Percentiles rank a stretch among this genome's conserved stretches.
Evolutionary conservation across 2,888 invertebrate species (phyloP).

Genomic region (Rhagonycha lutea): DNA sequence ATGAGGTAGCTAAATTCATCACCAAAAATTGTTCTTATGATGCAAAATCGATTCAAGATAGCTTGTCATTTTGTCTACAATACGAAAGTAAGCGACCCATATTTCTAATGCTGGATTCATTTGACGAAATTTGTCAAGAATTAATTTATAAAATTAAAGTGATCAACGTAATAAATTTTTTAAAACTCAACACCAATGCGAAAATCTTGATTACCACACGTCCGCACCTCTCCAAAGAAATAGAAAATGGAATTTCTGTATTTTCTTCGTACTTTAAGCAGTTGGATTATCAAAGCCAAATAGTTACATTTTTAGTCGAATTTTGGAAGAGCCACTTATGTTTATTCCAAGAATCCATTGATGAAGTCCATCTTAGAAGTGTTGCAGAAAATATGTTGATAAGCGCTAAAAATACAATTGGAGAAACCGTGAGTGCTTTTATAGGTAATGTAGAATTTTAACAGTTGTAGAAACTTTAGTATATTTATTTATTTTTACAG

Average conservation of each 20-base stretch:
- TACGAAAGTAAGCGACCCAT: constrained; percentile 8
- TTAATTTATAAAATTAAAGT: not conserved
- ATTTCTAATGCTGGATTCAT: constrained; percentile 18
- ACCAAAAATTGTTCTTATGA: not conserved
- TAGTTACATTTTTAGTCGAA: not conserved
- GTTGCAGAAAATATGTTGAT: not conserved
- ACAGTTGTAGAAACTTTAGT: not conserved
- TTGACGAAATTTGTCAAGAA: constrained; percentile 3
- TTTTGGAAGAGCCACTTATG: constrained; percentile 8
- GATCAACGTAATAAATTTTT: constrained; percentile 5
- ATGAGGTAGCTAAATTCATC: constrained; percentile 10
- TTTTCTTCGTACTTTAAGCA: constrained; percentile 10
- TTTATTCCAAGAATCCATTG: not conserved
- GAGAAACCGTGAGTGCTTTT: constrained; percentile 10
- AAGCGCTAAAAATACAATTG: constrained; percentile 7
- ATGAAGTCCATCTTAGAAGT: not conserved
- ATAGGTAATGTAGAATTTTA: constrained; percentile 11
- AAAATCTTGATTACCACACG: constrained; percentile 21
- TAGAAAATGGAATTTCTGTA: constrained; percentile 16
- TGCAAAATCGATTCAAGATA: not conserved
- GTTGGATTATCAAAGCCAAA: not conserved
- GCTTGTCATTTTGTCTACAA: constrained; percentile 12
- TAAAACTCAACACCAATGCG: not conserved
- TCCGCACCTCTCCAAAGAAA: constrained; percentile 2
- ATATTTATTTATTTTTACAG: constrained; percentile 1